Evolutionary conservation across 2,113 vertebrate species (phyloP).

Genomic region (Phylloscopus trochilus): DNA sequence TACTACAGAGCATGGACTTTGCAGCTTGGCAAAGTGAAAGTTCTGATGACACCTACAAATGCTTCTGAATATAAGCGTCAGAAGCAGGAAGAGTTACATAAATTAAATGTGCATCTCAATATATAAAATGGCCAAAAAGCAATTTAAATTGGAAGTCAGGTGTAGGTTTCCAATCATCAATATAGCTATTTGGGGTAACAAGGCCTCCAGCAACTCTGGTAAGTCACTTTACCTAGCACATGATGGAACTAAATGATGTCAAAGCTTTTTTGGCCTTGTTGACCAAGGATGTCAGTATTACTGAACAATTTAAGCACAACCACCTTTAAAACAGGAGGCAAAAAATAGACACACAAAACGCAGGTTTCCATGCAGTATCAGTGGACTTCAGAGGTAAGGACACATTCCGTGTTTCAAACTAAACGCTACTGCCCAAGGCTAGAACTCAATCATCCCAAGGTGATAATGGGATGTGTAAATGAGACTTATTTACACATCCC

Average conservation of each 20-base stretch:
- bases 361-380: neutral
- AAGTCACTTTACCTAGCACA: neutral
- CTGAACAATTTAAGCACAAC: neutral
- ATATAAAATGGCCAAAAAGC: neutral
- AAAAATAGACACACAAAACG: neutral
- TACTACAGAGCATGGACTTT: rapidly evolving
- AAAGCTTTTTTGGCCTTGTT: neutral
- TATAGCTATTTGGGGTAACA: neutral
- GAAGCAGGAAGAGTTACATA: neutral
- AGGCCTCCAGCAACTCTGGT: neutral
- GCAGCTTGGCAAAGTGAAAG: neutral
- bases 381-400: neutral
- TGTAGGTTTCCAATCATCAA: neutral
- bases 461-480: neutral
- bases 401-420: rapidly evolving
- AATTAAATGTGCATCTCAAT: neutral
- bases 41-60: neutral
- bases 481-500: no score
- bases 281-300: neutral
- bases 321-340: neutral
- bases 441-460: neutral
- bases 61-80: neutral
- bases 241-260: neutral
- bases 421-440: rapidly evolving
- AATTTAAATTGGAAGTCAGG: neutral